Conservation (phyloP, 2,888 invertebrate species). For the Stenotaenia linearis region DNA sequence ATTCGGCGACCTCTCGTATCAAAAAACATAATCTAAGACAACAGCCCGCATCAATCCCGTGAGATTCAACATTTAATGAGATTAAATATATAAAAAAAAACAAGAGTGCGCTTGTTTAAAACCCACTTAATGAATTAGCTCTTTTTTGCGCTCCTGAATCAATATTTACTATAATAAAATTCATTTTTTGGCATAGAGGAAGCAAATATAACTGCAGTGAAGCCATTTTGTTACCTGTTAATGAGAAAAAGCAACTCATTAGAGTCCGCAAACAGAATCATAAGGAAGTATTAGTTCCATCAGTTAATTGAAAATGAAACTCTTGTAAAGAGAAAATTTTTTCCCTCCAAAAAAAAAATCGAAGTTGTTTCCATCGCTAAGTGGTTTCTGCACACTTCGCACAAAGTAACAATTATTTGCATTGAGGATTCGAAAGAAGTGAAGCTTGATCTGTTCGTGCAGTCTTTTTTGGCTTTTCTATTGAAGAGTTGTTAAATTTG, state of each 20-base stretch:
- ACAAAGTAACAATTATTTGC: background rate
- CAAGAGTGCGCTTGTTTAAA: background rate
- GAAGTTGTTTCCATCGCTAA: background rate
- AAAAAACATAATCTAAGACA: background rate
- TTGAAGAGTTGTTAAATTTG: background rate
- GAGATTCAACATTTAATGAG: background rate
- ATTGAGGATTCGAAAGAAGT: too few relatives aligned
- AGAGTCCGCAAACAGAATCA: constrained; percentile 13
- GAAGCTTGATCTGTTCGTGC: background rate
- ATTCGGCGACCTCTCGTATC: background rate
- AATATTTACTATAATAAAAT: background rate
- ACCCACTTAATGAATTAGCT: background rate
- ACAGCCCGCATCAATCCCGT: background rate
- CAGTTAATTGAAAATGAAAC: constrained; percentile 17
- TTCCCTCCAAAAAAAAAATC: background rate
- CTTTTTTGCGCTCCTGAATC: background rate
- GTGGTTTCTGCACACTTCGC: background rate
- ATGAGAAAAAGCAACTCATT: constrained; percentile 26
- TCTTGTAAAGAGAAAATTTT: background rate
- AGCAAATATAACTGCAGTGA: background rate
- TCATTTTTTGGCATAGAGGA: constrained; percentile 15
- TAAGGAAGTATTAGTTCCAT: constrained; percentile 16
- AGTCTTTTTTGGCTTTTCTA: background rate
- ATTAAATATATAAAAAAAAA: background rate
- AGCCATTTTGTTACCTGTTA: constrained; percentile 24